Evolutionary conservation across 2,888 invertebrate species (phyloP).

Genomic region (Cistogaster globosa): DNA sequence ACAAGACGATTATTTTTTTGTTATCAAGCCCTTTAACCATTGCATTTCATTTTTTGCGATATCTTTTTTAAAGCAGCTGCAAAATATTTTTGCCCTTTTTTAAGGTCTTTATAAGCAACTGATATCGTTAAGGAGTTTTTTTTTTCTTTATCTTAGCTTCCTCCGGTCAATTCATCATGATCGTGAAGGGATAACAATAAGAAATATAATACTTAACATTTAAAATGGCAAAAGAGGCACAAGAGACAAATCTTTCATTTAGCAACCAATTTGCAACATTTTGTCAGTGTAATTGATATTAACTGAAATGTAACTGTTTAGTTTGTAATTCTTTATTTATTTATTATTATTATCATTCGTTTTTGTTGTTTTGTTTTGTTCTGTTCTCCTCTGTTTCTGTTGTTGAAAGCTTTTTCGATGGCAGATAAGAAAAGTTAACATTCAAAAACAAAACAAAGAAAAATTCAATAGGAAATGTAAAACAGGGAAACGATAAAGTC

Average conservation of each 20-base stretch:
- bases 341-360: neutral
- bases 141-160: slow-evolving; percentile 2
- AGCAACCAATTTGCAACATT: slow-evolving; percentile 59
- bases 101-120: neutral
- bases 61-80: slow-evolving; percentile 34
- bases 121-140: slow-evolving; percentile 20
- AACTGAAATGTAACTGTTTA: slow-evolving; percentile 55
- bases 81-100: neutral
- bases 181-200: slow-evolving; percentile 59
- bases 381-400: neutral
- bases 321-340: slow-evolving; percentile 22
- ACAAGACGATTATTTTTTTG: too few relatives aligned
- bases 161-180: slow-evolving; percentile 50
- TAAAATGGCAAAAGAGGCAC: slow-evolving; percentile 23
- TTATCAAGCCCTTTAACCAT: too few relatives aligned
- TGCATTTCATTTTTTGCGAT: too few relatives aligned
- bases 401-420: slow-evolving; percentile 42
- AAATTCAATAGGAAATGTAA: slow-evolving; percentile 30
- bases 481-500: slow-evolving; percentile 24
- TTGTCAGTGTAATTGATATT: slow-evolving; percentile 66
- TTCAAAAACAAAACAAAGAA: neutral
- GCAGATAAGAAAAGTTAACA: slow-evolving; percentile 43
- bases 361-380: too few relatives aligned
- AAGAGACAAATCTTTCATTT: slow-evolving; percentile 53
- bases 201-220: slow-evolving; percentile 56